Base-by-base conservation (phyloP, 1,140 invertebrate genomes). In the Chrysopa pallens region DNA sequence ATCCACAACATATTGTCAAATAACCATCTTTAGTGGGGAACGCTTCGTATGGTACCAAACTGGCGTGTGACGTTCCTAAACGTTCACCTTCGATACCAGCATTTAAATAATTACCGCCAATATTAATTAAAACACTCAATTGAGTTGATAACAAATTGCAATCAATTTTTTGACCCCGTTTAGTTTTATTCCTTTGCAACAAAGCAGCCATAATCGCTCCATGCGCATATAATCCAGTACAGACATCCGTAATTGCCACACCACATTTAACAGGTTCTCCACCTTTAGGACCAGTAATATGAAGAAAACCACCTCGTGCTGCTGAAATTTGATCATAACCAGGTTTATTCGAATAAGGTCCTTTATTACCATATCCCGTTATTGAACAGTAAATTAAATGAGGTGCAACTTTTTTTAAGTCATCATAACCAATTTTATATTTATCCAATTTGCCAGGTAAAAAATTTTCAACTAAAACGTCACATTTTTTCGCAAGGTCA, bases 251-350 rank as follows among this genome's bases (percentile, higher is more conserved):
- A 46, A 95, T 73, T 0, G 94, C 89, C 1, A 96, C 87, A 7
- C 91, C 92, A 45, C 82, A 76, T 64, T 95, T 95, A 48, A 84
- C 87, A 0, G 93, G 93, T 27, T 80, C 76, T 6, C 87, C 87
- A 56, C 80, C 63, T 53, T 72, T 66, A 13, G 81, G 73, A 1
- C 94, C 94, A 0, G 93, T 98, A 13, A 91, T 84, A 54, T 89
- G 74, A 36, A 97, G 51, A 0, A 97, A 63, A 2, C 93, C 93
- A 9, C 90, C 92, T 42, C 92, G 68, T 0, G 89, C 93, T 7
- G 90, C 79, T 9, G 89, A 90, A 48, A 97, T 92, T 1, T 95
- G 85, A 68, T 98, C 93, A 66, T 95, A 97, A 42, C 93, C 93
- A 14, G 89, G 83, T 52, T 81, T 76, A 39, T 74, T 68, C 4